Percentiles rank a stretch among this genome's conserved stretches.
Evolutionary conservation across 2,888 invertebrate species (phyloP).

Genomic region (Leuctra nigra): DNA sequence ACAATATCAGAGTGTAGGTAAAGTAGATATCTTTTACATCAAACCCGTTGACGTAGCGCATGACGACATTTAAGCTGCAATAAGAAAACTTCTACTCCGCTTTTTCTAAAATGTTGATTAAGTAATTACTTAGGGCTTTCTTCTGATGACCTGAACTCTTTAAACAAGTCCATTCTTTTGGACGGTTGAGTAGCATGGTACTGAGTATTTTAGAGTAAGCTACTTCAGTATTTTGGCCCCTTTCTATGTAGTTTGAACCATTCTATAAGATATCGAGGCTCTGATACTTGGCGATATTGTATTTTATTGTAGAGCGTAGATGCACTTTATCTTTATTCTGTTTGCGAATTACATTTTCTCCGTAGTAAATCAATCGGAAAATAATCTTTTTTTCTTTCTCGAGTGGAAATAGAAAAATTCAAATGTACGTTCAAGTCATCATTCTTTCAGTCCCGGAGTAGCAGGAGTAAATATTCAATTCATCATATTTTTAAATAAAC

Average conservation of each 20-base stretch:
- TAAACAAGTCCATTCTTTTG: too few species aligned
- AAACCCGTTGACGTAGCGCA: not conserved
- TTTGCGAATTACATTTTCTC: slow-evolving; percentile 3
- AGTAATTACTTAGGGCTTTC: not conserved
- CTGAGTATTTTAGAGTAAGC: not conserved
- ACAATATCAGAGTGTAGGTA: slow-evolving; percentile 3
- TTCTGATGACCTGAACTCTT: too few species aligned
- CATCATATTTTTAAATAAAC: not conserved
- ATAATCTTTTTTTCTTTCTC: not conserved
- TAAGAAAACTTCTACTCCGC: too few species aligned
- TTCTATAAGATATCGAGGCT: not conserved
- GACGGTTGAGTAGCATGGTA: not conserved
- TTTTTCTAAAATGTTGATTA: too few species aligned
- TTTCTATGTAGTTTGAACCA: not conserved
- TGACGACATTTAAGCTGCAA: too few species aligned
- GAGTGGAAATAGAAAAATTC: slow-evolving; percentile 2
- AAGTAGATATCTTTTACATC: slow-evolving; percentile 2
- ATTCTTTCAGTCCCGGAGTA: not conserved
- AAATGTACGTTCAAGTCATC: not conserved
- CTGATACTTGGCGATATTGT: not conserved
- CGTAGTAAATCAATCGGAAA: slow-evolving; percentile 11
- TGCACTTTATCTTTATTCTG: slow-evolving; percentile 9
- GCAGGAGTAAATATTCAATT: not conserved
- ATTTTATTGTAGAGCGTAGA: not conserved
- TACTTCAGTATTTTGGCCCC: not conserved